Conservation (phyloP, 2,113 vertebrate species). For the Platichthys flesus region DNA sequence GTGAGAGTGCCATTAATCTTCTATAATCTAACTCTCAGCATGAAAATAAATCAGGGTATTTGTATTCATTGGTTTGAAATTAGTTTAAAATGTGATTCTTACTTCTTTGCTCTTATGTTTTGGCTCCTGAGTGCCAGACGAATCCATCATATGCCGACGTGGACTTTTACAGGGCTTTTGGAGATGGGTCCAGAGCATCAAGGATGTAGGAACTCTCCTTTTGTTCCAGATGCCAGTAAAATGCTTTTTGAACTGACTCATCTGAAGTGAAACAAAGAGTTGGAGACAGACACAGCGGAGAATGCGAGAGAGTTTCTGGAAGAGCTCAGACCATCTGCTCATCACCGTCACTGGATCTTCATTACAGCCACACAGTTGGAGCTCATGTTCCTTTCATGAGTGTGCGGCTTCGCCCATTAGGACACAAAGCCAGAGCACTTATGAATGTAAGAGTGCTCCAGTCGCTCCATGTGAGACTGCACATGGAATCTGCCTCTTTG, state of each 20-base stretch:
- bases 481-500: neutral
- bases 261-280: neutral
- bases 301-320: constrained; percentile 7
- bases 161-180: neutral
- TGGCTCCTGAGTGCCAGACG: neutral
- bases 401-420: constrained; percentile 42
- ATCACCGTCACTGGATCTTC: constrained; percentile 33
- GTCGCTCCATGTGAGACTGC: neutral
- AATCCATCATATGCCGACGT: neutral
- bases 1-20: too few species aligned
- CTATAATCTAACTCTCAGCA: too few species aligned
- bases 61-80: neutral
- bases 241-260: neutral
- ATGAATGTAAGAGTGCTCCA: constrained; percentile 6
- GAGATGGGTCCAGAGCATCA: neutral
- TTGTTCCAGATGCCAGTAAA: neutral
- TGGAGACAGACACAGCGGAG: neutral
- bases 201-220: neutral
- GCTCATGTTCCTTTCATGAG: constrained; percentile 47
- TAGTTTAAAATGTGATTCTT: neutral
- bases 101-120: neutral
- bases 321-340: constrained; percentile 60
- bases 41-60: too few species aligned
- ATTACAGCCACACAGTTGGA: constrained; percentile 32
- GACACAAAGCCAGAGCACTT: constrained; percentile 25